phyloP scores from a whole-genome alignment of 2,797 vertebrate species.

The Sphaeramia orbicularis region DNA sequence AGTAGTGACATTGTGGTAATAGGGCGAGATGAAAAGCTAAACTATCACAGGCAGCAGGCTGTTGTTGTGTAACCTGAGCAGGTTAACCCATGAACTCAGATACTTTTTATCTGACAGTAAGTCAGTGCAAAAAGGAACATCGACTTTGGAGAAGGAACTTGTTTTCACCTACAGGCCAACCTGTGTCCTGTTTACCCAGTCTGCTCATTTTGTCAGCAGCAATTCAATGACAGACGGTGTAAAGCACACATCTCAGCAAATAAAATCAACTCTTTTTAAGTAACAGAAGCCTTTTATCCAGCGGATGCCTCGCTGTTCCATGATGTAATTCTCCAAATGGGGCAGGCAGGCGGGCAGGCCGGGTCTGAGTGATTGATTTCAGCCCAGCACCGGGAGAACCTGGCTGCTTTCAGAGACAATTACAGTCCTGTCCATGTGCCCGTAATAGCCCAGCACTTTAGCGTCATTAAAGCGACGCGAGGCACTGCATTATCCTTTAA shows the following conservation, averaged over 20 bases:
- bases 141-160: slow-evolving; percentile 29
- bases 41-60: slow-evolving; percentile 69
- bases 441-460: slow-evolving; percentile 88
- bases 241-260: slow-evolving; percentile 74
- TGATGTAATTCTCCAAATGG: slow-evolving; percentile 89
- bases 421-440: slow-evolving; percentile 87
- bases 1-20: slow-evolving; percentile 72
- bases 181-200: slow-evolving; percentile 61
- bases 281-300: slow-evolving; percentile 82
- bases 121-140: slow-evolving; percentile 41
- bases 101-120: slow-evolving; percentile 63
- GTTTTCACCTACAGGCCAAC: slow-evolving; percentile 66
- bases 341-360: slow-evolving; percentile 76
- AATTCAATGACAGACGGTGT: slow-evolving; percentile 66
- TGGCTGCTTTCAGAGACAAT: slow-evolving; percentile 94
- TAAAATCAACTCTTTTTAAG: slow-evolving; percentile 82
- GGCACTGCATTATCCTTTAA: slow-evolving; percentile 91
- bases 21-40: slow-evolving; percentile 71
- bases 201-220: slow-evolving; percentile 76
- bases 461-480: slow-evolving; percentile 90
- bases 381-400: slow-evolving; percentile 88
- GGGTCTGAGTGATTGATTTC: slow-evolving; percentile 90
- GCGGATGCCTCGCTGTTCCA: slow-evolving; percentile 79
- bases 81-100: slow-evolving; percentile 62
- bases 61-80: slow-evolving; percentile 75